Evolutionary conservation across 2,888 invertebrate species (phyloP), one percentile per base, ranked within the genome.

Genomic region (Acholoe squamosa): DNA sequence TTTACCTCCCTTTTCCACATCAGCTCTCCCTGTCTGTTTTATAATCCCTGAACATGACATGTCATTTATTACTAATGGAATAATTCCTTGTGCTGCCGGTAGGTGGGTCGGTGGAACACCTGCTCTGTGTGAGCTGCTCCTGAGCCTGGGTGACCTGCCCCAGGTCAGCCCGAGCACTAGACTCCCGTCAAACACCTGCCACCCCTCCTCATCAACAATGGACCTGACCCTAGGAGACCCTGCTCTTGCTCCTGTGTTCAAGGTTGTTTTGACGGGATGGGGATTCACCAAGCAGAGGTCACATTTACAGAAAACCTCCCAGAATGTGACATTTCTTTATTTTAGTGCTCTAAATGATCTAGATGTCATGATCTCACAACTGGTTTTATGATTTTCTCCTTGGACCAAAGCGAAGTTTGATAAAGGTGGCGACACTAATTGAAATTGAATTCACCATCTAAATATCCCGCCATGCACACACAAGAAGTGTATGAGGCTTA

Each of bases 111-210:
- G 5, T 7, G 1, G n/a, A 61, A 61, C 61, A 61, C 61, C 61
- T 61, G 61, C 61, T 61, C 61, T 19, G 61, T n/a, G 61, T 12
- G 61, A 7, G 5, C 12, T 19, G n/a, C n/a, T 54, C 14, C 61
- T 3, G 7, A n/a, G 61, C 61, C 61, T 10, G 10, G 61, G n/a
- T 61, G 61, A 61, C 61, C 61, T 61, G 61, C 61, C 19, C 61
- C 61, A n/a, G 61, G 61, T 61, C 61, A n/a, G 61, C 22, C 61
- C 14, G n/a, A n/a, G 61, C 61, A n/a, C 61, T 61, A 61, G 61
- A 61, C 61, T 19, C 19, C 61, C 5, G 61, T 19, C n/a, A 61
- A 19, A 19, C 19, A 61, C 61, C 61, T 61, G 22, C 61, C 61
- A 61, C 61, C 61, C 61, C 61, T 61, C 3, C 61, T 61, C 22